Evolutionary conservation across 2,888 invertebrate species (phyloP).

Genomic region (Mamestra brassicae): DNA sequence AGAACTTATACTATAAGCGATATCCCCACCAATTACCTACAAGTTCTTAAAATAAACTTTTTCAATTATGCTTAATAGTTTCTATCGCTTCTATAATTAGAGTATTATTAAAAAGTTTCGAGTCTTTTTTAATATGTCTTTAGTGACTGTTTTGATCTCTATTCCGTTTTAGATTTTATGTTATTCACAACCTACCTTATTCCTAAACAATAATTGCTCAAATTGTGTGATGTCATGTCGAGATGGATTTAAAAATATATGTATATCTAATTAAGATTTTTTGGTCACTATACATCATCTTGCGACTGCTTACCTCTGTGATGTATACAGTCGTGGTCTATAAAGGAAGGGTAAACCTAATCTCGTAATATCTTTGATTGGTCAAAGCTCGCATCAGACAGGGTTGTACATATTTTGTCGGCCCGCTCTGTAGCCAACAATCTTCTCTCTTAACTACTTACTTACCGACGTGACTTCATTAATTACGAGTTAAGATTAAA

Average conservation of each 20-base stretch:
- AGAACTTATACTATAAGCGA: constrained; percentile 48
- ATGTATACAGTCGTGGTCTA: constrained; percentile 6
- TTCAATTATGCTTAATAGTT: constrained; percentile 48
- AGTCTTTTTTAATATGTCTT: constrained; percentile 30
- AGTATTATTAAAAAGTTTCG: constrained; percentile 28
- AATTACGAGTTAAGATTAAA: constrained; percentile 30
- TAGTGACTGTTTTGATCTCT: constrained; percentile 31
- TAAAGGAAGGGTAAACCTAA: neutral
- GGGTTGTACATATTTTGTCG: neutral
- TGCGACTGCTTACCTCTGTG: constrained; percentile 19
- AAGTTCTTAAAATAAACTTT: constrained; percentile 45
- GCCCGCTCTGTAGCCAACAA: neutral
- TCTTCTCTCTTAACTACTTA: constrained; percentile 5
- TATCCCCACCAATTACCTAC: constrained; percentile 55
- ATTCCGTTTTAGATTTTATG: constrained; percentile 35
- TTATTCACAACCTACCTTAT: constrained; percentile 29
- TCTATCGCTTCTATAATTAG: constrained; percentile 44
- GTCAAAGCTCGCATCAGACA: neutral
- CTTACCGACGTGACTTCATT: constrained; percentile 46
- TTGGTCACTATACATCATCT: constrained; percentile 5
- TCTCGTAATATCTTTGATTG: neutral
- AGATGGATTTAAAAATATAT: constrained; percentile 42
- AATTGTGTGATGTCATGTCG: constrained; percentile 69
- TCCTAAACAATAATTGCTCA: constrained; percentile 65
- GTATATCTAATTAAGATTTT: constrained; percentile 24